Base-by-base conservation (phyloP, 2,113 vertebrate species). In the Phaetusa simplex region DNA sequence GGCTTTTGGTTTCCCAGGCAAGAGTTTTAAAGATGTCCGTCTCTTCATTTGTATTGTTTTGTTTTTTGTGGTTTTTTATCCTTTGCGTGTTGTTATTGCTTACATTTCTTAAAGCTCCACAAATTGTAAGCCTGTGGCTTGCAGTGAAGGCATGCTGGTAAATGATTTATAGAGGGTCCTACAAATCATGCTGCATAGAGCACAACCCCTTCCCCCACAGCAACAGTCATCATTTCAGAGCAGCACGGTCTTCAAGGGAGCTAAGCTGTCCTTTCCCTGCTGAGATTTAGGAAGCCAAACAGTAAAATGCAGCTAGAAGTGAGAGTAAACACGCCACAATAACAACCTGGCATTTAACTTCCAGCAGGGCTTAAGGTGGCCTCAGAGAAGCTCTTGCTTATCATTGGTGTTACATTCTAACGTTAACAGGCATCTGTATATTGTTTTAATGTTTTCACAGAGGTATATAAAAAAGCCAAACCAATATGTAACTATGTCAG, bases 101-200 rank as follows among this genome's bases (percentile, higher is more conserved):
- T 52, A 45, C 56, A 29, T 83, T 94, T 78, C 85, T 88, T 73
- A 92, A 84, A 86, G 64, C 78, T 36, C 40, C 61, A 59, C 70
- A 67, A 72, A 95, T 79, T 24, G 86, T 66, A 87, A 93, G 86
- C 43, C 78, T 26, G 62, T 83, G 82, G 82, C 65, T 96, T 69
- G 52, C 90, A 72, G 72, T 47, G 82, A 92, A 84, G 93, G 76
- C 88, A 53, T 64, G 73, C 83, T 92, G 95, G 90, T 87, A 82
- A 96, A 93, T 94, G 91, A 96, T 96, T 96, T 95, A 95, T 91
- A 82, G 86, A 92, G 77, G 88, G 96, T 97, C 91, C 83, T 89
- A 94, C 89, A 96, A 96, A 95, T 95, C 93, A 93, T 62, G 92
- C 71, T 86, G 66, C 67, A 53, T 22, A 59, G 88, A 87, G 78